These are phyloP conservation scores for Lutjanus campechanus DNA, from an alignment of 2,797 vertebrate species.

Conservation along the genomic window DNA sequence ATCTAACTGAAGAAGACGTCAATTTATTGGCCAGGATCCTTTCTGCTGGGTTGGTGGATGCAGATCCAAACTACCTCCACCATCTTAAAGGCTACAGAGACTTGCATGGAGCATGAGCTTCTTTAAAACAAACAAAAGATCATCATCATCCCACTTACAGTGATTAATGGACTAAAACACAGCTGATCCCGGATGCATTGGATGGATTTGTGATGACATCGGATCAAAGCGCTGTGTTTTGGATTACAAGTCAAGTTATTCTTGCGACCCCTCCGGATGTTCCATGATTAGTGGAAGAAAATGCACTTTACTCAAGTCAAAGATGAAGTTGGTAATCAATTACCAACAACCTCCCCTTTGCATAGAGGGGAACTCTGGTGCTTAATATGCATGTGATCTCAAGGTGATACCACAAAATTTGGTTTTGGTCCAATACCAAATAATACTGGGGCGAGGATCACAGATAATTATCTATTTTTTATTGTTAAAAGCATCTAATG, in stretches of 20 bases:
- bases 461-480: no score
- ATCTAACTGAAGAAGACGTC: conserved; percentile 81
- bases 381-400: background rate
- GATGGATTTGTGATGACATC: conserved; percentile 14
- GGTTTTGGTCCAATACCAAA: no score
- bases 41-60: conserved; percentile 85
- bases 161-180: background rate
- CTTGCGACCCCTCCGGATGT: background rate
- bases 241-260: conserved; percentile 19
- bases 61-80: conserved; percentile 85
- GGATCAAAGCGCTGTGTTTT: conserved; percentile 2
- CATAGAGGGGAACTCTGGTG: background rate
- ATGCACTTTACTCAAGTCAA: conserved; percentile 20
- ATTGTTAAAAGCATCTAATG: no score
- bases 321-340: background rate
- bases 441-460: no score
- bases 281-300: background rate
- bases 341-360: no score
- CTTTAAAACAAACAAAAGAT: background rate
- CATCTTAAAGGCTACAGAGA: conserved; percentile 87
- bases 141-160: background rate
- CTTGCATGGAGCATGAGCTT: conserved; percentile 56
- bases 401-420: no score
- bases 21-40: conserved; percentile 83
- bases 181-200: conserved; percentile 7